Evolutionary conservation across 2,113 vertebrate genomes (phyloP).

Genomic region (Indicator maculatus): DNA sequence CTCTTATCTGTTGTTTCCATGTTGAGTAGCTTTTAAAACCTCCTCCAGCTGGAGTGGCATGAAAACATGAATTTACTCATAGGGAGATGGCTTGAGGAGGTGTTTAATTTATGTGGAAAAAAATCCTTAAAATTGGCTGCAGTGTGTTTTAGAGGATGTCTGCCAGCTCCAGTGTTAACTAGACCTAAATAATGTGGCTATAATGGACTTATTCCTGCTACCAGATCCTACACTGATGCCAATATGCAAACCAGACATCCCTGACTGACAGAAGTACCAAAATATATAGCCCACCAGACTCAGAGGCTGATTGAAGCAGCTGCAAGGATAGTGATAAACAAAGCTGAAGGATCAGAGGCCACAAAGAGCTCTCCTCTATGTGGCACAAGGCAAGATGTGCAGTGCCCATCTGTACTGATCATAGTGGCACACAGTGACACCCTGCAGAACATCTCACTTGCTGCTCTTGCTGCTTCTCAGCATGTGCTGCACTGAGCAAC

Average conservation of each 20-base stretch:
- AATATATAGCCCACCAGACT: background rate
- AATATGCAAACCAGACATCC: background rate
- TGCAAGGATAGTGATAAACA: background rate
- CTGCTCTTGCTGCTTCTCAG: background rate
- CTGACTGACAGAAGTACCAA: background rate
- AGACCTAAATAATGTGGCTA: background rate
- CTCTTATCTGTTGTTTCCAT: background rate
- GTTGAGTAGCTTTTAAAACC: background rate
- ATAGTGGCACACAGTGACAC: background rate
- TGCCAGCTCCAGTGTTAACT: background rate
- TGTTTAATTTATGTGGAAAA: constrained; percentile 3
- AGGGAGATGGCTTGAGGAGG: background rate
- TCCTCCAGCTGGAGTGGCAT: background rate
- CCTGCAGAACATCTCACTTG: background rate
- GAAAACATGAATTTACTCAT: background rate
- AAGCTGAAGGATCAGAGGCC: background rate
- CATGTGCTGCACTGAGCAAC: background rate
- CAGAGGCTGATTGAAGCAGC: background rate
- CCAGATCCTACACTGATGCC: background rate
- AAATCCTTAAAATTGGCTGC: background rate
- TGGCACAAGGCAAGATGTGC: background rate
- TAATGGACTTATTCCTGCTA: background rate
- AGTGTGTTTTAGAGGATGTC: background rate
- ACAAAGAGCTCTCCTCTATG: rapidly evolving
- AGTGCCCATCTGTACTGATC: rapidly evolving